A percentile compares a stretch with the other conserved stretches of the same genome.
These are phyloP conservation scores for Thyatira batis DNA, from an alignment of 2,888 invertebrate genomes.

Conservation along the genomic window DNA sequence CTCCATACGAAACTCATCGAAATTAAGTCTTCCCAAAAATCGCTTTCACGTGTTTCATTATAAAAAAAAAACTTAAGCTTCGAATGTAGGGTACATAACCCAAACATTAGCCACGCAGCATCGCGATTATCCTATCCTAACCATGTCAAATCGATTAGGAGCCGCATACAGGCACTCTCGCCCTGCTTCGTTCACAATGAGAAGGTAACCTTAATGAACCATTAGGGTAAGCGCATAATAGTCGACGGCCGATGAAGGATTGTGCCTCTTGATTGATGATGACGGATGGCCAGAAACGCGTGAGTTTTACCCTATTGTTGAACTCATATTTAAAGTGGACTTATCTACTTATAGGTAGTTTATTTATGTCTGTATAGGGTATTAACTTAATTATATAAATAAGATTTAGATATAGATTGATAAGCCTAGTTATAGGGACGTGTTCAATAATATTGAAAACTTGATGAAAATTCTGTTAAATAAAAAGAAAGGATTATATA, in stretches of 20 bases:
- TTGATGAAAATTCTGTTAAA: too few relatives aligned
- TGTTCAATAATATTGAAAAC: too few relatives aligned
- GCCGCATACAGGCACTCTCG: constrained; percentile 22
- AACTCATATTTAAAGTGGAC: constrained; percentile 17
- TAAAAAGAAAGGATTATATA: too few relatives aligned
- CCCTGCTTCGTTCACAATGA: constrained; percentile 20
- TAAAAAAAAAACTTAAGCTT: background rate
- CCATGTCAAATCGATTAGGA: constrained; percentile 33
- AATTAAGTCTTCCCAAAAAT: background rate
- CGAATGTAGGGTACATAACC: background rate
- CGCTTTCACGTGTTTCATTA: background rate
- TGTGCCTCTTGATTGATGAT: constrained; percentile 45
- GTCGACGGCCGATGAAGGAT: constrained; percentile 31
- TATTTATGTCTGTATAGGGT: too few relatives aligned
- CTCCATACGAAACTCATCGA: too few relatives aligned
- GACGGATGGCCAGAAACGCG: constrained; percentile 29
- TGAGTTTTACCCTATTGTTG: constrained; percentile 7
- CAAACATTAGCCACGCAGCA: background rate
- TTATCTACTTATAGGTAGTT: too few relatives aligned
- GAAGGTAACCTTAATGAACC: constrained; percentile 36
- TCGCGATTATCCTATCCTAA: constrained; percentile 1
- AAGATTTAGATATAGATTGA: too few relatives aligned
- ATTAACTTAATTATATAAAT: too few relatives aligned
- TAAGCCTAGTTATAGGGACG: too few relatives aligned
- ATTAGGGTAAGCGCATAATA: constrained; percentile 37